Base-by-base conservation (phyloP, 1,140 invertebrate species). In the Drosophila punjabiensis region DNA sequence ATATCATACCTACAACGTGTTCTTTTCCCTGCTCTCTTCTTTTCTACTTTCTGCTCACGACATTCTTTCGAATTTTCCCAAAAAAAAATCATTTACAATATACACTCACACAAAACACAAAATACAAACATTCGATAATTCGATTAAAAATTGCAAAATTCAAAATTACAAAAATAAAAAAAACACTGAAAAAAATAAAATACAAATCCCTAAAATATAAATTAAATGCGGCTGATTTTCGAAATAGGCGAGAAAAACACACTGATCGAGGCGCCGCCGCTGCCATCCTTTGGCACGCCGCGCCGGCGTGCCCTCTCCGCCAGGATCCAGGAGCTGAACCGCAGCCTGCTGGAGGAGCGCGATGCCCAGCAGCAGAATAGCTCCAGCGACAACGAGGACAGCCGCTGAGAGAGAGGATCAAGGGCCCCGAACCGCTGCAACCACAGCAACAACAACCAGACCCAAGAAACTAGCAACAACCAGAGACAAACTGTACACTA, bases 361-460 rank as follows among this genome's bases (percentile, higher is more conserved):
- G 89, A 92, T 56, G 77, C 86, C 32, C 86, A 91, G 69, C 91
- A 93, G 64, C 90, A 92, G 61, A 92, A 92, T 55, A 93, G 92
- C 66, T 93, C 89, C 71, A 93, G 92, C 43, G 92, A 93, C 76
- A 92, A 92, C 58, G 92, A 93, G 73, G 92, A 93, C 65, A 93
- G 92, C 80, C 91, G 92, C 58, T 93, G 75, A 48, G 41, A 28
- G 48, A 8, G 35, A 64, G 35, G 47, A 50, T 10, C 47, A 9
- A 9, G 9, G 14, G 41, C 69, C 30, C 33, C 33, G 13, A 43
- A 32, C 67, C 55, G 67, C 66, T 48, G 82, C 82, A 85, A 78
- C 64, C 83, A 80, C 76, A 87, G 75, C 79, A 87, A 80, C 67
- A 87, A 82, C 73, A 89, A 71, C 74, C 74, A 45, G 53, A 71